These are phyloP conservation scores for Enteromius radiatus DNA, from an alignment of 2,797 vertebrate species.

Conservation along the genomic window DNA sequence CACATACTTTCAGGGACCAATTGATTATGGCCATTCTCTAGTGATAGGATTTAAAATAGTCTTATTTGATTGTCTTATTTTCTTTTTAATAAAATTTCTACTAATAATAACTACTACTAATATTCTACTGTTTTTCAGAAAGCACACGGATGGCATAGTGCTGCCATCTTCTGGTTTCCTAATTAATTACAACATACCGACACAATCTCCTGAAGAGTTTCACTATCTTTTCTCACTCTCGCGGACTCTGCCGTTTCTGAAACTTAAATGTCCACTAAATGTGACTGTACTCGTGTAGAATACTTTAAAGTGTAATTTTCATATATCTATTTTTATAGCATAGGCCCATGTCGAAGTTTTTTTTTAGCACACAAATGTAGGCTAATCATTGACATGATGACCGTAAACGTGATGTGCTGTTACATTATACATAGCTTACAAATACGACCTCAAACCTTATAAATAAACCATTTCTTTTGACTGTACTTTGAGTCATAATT, in stretches of 20 bases:
- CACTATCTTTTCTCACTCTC: neutral
- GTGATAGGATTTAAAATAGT: neutral
- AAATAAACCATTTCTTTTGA: neutral
- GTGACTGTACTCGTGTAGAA: neutral
- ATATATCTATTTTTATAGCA: neutral
- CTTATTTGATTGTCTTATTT: neutral
- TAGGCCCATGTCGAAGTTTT: neutral
- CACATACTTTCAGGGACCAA: neutral
- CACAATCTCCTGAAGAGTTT: neutral
- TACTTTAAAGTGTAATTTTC: neutral
- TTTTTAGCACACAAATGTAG: neutral
- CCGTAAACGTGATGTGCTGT: neutral
- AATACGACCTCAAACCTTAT: neutral
- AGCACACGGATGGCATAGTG: neutral
- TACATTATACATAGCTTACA: neutral
- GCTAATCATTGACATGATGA: neutral
- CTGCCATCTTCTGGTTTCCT: slow-evolving; percentile 24
- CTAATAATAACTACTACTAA: neutral
- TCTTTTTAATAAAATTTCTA: neutral
- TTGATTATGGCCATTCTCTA: neutral
- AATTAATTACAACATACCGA: neutral
- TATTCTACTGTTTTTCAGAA: neutral
- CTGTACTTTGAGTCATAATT: slow-evolving; percentile 3
- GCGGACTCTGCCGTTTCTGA: neutral
- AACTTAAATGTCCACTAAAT: neutral